Evolutionary conservation across 2,888 invertebrate species (phyloP).

Genomic region (Cylindroiulus punctatus): DNA sequence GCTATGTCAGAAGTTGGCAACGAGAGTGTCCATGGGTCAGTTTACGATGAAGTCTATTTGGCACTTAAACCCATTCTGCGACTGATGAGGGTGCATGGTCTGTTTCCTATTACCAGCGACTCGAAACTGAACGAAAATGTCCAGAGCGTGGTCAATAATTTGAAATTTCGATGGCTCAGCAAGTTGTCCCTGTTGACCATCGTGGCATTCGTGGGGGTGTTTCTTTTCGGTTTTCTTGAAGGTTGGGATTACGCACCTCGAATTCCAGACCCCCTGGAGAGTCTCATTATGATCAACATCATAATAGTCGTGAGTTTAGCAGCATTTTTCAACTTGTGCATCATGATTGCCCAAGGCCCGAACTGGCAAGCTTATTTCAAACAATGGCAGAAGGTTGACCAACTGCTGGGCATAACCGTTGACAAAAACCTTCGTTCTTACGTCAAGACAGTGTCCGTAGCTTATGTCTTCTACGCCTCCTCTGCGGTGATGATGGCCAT

Average conservation of each 20-base stretch:
- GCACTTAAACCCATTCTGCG: background rate
- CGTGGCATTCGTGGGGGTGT: background rate
- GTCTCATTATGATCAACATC: constrained; percentile 4
- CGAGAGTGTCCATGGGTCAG: background rate
- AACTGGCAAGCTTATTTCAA: background rate
- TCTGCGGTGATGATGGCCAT: background rate
- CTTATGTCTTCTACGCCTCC: background rate
- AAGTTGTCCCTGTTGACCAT: background rate
- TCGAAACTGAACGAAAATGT: background rate
- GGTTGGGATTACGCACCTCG: background rate
- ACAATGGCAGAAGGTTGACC: background rate
- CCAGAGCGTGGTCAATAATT: background rate
- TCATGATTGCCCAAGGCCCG: background rate
- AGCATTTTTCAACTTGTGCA: background rate
- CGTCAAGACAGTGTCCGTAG: background rate
- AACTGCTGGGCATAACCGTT: background rate
- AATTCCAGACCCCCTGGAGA: constrained; percentile 13
- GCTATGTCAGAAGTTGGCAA: background rate
- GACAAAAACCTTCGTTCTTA: background rate
- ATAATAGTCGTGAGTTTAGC: background rate
- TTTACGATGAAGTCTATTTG: background rate
- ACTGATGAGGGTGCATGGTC: background rate
- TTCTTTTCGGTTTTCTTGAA: background rate
- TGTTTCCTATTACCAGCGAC: background rate
- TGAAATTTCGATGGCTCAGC: background rate